These are phyloP conservation scores for Notothenia rossii DNA, from an alignment of 2,113 vertebrate genomes.

Conservation along the genomic window DNA sequence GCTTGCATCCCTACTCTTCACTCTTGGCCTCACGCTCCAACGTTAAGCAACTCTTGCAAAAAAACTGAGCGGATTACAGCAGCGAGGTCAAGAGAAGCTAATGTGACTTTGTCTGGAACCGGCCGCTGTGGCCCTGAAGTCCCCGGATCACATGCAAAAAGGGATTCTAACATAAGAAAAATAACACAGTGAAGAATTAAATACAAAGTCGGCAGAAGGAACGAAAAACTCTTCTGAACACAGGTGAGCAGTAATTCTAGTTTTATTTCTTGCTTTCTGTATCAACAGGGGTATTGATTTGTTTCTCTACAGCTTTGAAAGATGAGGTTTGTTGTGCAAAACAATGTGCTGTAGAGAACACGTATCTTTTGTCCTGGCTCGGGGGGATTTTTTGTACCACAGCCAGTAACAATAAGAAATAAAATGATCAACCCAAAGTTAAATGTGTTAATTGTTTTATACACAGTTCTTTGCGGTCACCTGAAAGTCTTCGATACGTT, in stretches of 20 bases:
- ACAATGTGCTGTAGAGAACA: conserved; percentile 32
- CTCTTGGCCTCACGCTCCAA: conserved; percentile 34
- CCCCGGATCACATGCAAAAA: conserved; percentile 58
- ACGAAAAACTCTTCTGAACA: conserved; percentile 4
- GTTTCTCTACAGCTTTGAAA: conserved; percentile 51
- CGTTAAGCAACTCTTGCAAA: conserved; percentile 40
- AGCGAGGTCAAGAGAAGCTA: conserved; percentile 72
- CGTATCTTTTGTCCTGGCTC: conserved; percentile 40
- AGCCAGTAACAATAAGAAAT: neutral
- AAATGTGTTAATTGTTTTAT: neutral
- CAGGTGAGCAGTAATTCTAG: conserved; percentile 2
- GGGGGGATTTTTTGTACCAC: neutral
- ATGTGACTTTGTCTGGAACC: conserved; percentile 69
- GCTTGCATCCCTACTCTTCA: conserved; percentile 37
- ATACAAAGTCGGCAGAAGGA: conserved; percentile 16
- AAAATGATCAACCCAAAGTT: neutral
- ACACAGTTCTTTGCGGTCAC: neutral
- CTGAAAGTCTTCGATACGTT: neutral
- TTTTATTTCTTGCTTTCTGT: neutral
- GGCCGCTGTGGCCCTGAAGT: conserved; percentile 35
- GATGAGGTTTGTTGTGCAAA: conserved; percentile 49
- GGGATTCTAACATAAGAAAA: conserved; percentile 51
- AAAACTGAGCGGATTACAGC: conserved; percentile 72
- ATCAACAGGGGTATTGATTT: conserved; percentile 59
- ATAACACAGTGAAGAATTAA: conserved; percentile 49